A percentile compares a stretch with the other conserved stretches of the same genome.
Evolutionary conservation across 2,113 vertebrate species (phyloP).

Genomic region (Capreolus pygargus): DNA sequence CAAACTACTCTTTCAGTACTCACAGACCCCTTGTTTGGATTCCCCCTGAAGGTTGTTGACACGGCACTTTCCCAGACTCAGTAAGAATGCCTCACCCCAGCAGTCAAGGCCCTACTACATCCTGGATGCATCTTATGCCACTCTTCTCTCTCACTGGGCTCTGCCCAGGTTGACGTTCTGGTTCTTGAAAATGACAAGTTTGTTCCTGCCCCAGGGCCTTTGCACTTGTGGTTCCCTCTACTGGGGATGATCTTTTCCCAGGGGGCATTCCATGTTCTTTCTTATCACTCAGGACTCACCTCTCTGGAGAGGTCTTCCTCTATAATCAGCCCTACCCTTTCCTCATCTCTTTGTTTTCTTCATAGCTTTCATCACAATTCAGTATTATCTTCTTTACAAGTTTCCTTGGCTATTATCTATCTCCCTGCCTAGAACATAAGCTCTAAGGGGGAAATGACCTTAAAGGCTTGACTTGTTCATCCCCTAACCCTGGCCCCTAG

Average conservation of each 20-base stretch:
- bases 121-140: neutral
- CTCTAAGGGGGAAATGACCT: neutral
- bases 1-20: neutral
- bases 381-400: neutral
- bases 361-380: neutral
- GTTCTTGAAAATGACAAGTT: neutral
- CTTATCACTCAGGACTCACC: neutral
- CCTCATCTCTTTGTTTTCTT: neutral
- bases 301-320: neutral
- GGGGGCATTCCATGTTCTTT: neutral
- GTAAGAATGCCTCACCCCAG: neutral
- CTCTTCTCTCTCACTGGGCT: neutral
- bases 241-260: neutral
- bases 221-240: neutral
- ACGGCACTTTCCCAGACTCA: neutral
- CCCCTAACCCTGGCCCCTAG: neutral
- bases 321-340: neutral
- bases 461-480: neutral
- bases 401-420: neutral
- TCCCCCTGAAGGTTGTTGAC: neutral
- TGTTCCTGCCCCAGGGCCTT: neutral
- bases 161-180: neutral
- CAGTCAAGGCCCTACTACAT: neutral
- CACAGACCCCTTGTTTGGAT: neutral
- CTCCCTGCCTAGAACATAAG: neutral